phyloP scores from a whole-genome alignment of 2,797 vertebrate species.

The Apodemus agrarius region DNA sequence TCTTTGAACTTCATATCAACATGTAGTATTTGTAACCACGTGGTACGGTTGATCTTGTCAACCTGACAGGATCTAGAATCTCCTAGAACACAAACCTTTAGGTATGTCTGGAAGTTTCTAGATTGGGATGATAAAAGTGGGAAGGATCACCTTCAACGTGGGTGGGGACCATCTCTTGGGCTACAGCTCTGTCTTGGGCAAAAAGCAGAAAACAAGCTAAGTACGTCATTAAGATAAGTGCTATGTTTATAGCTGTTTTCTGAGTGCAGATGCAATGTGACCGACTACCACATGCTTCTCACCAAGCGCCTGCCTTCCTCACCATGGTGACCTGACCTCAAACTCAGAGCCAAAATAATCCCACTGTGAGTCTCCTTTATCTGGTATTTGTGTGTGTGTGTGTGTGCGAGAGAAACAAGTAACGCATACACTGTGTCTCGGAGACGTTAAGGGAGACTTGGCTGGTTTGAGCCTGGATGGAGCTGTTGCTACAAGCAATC shows the following conservation, averaged over 20 bases:
- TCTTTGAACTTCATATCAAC: constrained; percentile 51
- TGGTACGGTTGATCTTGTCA: not conserved
- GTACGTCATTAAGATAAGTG: fast-evolving
- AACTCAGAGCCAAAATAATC: not conserved
- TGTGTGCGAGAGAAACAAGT: not conserved
- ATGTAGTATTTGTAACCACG: constrained; percentile 13
- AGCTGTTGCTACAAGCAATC: constrained; percentile 36
- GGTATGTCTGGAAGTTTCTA: not conserved
- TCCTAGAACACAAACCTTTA: not conserved
- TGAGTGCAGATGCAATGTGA: not conserved
- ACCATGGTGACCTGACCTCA: not conserved
- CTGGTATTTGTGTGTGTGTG: not conserved
- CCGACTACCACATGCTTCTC: not conserved
- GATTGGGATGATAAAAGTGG: not conserved
- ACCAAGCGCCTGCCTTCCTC: not conserved
- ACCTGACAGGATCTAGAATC: not conserved
- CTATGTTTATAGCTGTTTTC: too few relatives aligned
- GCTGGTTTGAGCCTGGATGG: constrained; percentile 26
- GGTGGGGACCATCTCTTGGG: not conserved
- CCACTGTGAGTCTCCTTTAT: not conserved
- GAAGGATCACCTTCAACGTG: not conserved
- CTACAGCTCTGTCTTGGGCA: not conserved
- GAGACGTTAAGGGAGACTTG: not conserved
- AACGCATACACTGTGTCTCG: not conserved
- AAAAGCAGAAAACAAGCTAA: not conserved